Conservation (phyloP, 2,113 vertebrate genomes). For the Larimichthys polyactis region DNA sequence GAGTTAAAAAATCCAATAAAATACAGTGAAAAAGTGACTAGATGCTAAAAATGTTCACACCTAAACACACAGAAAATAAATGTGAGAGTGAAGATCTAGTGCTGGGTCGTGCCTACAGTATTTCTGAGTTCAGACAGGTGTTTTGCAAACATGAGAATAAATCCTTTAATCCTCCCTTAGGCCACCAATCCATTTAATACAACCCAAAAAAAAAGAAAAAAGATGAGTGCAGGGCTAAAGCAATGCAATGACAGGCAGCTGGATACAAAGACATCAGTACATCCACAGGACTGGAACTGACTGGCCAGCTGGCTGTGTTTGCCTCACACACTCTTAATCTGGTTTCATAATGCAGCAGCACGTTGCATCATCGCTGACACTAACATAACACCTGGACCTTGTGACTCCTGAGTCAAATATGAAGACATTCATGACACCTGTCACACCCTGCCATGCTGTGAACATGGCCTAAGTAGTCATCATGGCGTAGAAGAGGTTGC, state of each 20-base stretch:
- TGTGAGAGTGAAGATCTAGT: neutral
- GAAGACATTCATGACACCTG: slow-evolving; percentile 24
- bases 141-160: slow-evolving; percentile 66
- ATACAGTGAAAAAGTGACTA: slow-evolving; percentile 3
- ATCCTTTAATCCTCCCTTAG: slow-evolving; percentile 66
- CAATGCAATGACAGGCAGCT: slow-evolving; percentile 47
- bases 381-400: slow-evolving; percentile 49
- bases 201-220: slow-evolving; percentile 46
- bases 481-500: neutral
- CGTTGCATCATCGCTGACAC: slow-evolving; percentile 61
- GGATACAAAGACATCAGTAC: slow-evolving; percentile 53
- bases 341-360: slow-evolving; percentile 66
- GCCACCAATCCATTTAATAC: slow-evolving; percentile 38
- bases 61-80: neutral
- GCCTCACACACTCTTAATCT: slow-evolving; percentile 61
- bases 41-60: neutral
- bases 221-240: slow-evolving; percentile 19
- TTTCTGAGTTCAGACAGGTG: slow-evolving; percentile 60
- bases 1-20: slow-evolving; percentile 5
- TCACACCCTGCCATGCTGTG: neutral
- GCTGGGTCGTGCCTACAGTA: neutral
- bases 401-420: slow-evolving; percentile 28
- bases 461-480: neutral
- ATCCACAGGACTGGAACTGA: slow-evolving; percentile 46
- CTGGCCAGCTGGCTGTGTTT: slow-evolving; percentile 54